phyloP scores from a whole-genome alignment of 2,888 invertebrate species.

The Monochamus alternatus region DNA sequence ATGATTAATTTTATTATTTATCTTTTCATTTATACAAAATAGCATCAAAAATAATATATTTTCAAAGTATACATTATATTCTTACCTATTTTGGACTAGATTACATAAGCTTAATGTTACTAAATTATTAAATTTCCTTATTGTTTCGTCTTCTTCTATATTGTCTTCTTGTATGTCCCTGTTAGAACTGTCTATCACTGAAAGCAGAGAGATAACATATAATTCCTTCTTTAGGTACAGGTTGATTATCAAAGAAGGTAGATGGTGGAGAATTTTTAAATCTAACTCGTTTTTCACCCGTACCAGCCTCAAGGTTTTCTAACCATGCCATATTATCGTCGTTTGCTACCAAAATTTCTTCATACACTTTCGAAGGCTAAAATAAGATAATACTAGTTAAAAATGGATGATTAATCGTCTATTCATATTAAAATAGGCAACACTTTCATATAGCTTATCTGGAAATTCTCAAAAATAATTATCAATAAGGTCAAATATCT shows the following conservation, averaged over 20 bases:
- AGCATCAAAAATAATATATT: not conserved
- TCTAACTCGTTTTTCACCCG: slow-evolving; percentile 40
- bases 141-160: slow-evolving; percentile 3
- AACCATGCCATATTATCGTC: slow-evolving; percentile 55
- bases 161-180: not conserved
- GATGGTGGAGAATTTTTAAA: slow-evolving; percentile 53
- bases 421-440: too few relatives aligned
- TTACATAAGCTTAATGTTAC: slow-evolving; percentile 1
- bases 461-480: too few relatives aligned
- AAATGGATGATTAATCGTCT: not conserved
- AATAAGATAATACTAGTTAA: slow-evolving; percentile 21
- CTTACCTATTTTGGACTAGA: slow-evolving; percentile 6
- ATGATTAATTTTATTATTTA: too few relatives aligned
- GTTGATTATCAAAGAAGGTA: slow-evolving; percentile 55
- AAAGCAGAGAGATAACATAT: slow-evolving; percentile 59
- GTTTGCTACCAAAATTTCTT: slow-evolving; percentile 56
- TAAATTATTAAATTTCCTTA: slow-evolving; percentile 4
- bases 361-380: slow-evolving; percentile 54
- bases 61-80: not conserved
- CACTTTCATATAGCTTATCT: too few relatives aligned
- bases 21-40: not conserved
- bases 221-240: slow-evolving; percentile 55
- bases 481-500: too few relatives aligned
- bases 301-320: slow-evolving; percentile 38
- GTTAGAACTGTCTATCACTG: slow-evolving; percentile 52